A percentile compares a stretch with the other conserved stretches of the same genome.
Conservation (phyloP, 2,113 vertebrate genomes). For the Phyllopteryx taeniolatus region DNA sequence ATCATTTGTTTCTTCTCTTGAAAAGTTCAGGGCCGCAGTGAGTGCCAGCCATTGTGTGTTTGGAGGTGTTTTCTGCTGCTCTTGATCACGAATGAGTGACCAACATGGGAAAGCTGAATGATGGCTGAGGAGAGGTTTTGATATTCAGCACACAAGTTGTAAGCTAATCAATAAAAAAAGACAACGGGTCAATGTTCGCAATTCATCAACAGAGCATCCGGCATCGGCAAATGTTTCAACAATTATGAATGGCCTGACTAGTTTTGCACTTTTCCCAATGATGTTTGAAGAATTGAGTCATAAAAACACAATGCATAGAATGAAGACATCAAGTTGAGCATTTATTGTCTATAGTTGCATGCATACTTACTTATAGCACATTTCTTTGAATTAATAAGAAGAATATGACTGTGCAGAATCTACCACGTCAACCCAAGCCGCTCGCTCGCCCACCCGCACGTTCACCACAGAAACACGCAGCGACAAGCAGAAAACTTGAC, state of each 20-base stretch:
- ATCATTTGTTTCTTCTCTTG: too few relatives aligned
- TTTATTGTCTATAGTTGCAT: slow-evolving; percentile 75
- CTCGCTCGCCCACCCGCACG: slow-evolving; percentile 1
- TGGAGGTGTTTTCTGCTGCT: too few relatives aligned
- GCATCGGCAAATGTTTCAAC: too few relatives aligned
- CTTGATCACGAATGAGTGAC: not conserved
- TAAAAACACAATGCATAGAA: not conserved
- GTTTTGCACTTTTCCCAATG: too few relatives aligned
- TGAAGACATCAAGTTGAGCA: slow-evolving; percentile 32
- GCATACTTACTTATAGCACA: slow-evolving; percentile 70
- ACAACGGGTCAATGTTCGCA: not conserved
- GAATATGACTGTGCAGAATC: slow-evolving; percentile 53
- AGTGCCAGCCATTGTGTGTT: too few relatives aligned
- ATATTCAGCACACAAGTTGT: not conserved
- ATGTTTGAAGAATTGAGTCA: not conserved
- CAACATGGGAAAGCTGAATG: not conserved
- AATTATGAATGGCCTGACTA: too few relatives aligned
- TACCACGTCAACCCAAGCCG: slow-evolving; percentile 41
- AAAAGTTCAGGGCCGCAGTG: too few relatives aligned
- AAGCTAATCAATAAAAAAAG: not conserved
- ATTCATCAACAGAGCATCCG: too few relatives aligned
- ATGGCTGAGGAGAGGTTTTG: not conserved
- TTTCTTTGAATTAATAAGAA: slow-evolving; percentile 35
- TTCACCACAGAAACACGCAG: slow-evolving; percentile 34
- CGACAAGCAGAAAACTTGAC: not conserved